phyloP scores from a whole-genome alignment of 2,113 vertebrate species.

The Crotalus horridus region DNA sequence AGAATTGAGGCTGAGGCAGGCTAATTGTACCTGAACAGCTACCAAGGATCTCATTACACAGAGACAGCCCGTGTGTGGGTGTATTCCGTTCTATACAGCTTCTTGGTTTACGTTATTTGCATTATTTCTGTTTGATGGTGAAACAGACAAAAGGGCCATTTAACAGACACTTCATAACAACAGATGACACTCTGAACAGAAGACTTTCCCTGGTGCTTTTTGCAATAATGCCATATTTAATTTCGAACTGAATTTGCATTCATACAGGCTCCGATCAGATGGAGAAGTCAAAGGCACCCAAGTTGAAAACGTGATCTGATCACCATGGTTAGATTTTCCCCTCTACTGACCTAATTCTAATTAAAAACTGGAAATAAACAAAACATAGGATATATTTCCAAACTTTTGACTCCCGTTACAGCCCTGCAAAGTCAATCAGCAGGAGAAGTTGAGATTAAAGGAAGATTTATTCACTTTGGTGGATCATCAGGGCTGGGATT shows the following conservation, averaged over 20 bases:
- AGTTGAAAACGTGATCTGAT: background rate
- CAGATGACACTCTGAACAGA: slow-evolving; percentile 38
- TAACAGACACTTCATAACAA: slow-evolving; percentile 48
- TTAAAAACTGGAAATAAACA: background rate
- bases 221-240: slow-evolving; percentile 35
- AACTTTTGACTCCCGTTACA: background rate
- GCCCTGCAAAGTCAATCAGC: background rate
- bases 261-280: slow-evolving; percentile 19
- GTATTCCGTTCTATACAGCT: slow-evolving; percentile 55
- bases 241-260: slow-evolving; percentile 13
- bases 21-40: slow-evolving; percentile 50
- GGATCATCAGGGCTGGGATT: background rate
- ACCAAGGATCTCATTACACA: slow-evolving; percentile 60
- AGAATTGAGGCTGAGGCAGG: background rate
- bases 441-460: background rate
- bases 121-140: slow-evolving; percentile 46
- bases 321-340: background rate
- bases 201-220: background rate
- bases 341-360: background rate
- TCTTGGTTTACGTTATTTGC: slow-evolving; percentile 54
- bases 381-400: background rate
- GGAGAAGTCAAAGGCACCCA: background rate
- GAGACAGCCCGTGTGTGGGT: slow-evolving; percentile 57
- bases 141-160: slow-evolving; percentile 48
- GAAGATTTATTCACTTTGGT: background rate